Evolutionary conservation across 2,888 invertebrate genomes (phyloP), one percentile per base, ranked within the genome.

Genomic region (Urechis unicinctus): DNA sequence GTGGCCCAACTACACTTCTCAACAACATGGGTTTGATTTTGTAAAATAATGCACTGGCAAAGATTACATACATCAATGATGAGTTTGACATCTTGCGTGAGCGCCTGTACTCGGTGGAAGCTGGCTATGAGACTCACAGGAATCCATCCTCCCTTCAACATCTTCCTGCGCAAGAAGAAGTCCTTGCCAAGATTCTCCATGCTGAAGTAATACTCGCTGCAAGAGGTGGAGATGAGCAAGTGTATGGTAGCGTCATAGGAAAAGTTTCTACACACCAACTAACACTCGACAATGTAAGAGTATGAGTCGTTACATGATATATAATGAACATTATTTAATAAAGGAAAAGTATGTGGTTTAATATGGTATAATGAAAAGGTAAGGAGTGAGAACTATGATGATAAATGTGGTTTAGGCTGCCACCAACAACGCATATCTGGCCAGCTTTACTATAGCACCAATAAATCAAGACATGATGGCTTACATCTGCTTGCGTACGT

Each of bases 131-230:
- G 81, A 59, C 89, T 87, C 48, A 98, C 86, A 0, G 95, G 93
- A 62, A 97, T 85, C 73, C 88, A 97, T 53, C 98, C 98, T 70
- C 93, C 88, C 2, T 85, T 79, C 68, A 92, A 90, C 98, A 98
- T 98, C 84, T 94, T 94, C 67, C 95, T 86, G 31, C 97, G 86
- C 64, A 98, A 83, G 83, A 92, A 98, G 82, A 96, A 92, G 77
- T 98, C 98, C 68, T 91, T 86, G 67, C 89, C 86, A 55, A 98
- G 82, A 81, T 98, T 98, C 73, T 95, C 95, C 64, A 89, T 88
- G 69, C 94, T 94, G 82, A 98, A 97, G 85, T 98, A 98, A 81
- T 98, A 98, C 81, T 98, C 97, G 75, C 96, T 97, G 83, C 42
- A 84, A 81, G 57, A 62, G n/a, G 44, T 29, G 21, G 31, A 36